Evolutionary conservation across 2,113 vertebrate species (phyloP).

Genomic region (Tylochromis polylepis): DNA sequence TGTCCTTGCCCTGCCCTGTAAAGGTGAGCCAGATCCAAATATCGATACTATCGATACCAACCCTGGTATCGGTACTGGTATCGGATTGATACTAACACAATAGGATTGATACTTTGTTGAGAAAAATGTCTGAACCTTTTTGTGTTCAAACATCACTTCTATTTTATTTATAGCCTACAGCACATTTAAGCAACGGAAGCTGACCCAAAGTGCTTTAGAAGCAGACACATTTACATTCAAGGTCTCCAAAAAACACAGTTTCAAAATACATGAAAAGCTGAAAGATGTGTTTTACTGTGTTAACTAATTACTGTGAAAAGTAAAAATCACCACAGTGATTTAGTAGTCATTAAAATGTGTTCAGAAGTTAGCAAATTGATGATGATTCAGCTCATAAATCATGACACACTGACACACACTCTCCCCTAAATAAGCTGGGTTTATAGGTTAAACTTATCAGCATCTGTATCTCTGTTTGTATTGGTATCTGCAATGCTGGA

Average conservation of each 20-base stretch:
- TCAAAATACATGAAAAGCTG: rapidly evolving
- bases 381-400: background rate
- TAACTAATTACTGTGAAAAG: background rate
- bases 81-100: background rate
- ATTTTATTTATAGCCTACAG: background rate
- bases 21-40: background rate
- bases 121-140: background rate
- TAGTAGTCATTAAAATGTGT: background rate
- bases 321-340: background rate
- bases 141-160: background rate
- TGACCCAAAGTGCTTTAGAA: background rate
- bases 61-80: rapidly evolving
- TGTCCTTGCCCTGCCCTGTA: background rate
- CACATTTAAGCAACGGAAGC: background rate
- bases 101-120: background rate
- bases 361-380: background rate
- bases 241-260: background rate
- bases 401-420: background rate
- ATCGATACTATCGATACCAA: background rate
- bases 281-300: rapidly evolving
- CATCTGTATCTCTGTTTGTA: background rate
- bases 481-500: background rate
- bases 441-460: background rate
- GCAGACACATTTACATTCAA: background rate
- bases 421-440: background rate